phyloP scores from a whole-genome alignment of 2,888 invertebrate genomes.

The Dysmachus trigonus region DNA sequence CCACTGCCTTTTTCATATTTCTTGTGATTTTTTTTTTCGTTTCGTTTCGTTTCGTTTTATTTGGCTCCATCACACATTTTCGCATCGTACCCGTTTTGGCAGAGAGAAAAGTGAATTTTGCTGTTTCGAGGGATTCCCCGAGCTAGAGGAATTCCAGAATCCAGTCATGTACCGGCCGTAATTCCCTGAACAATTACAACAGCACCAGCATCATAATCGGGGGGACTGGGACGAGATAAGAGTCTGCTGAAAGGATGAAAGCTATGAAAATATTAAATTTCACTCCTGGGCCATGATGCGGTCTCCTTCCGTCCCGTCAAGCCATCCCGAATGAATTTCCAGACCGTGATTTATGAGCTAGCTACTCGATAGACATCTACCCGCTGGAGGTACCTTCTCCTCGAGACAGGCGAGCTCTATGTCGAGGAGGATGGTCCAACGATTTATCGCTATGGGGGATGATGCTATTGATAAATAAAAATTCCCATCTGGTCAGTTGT shows the following conservation, averaged over 20 bases:
- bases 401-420: background rate
- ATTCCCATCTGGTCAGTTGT: background rate
- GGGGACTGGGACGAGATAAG: background rate
- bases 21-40: background rate
- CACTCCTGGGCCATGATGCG: background rate
- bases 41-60: background rate
- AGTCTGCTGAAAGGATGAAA: constrained; percentile 35
- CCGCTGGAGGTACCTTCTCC: background rate
- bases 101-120: constrained; percentile 36
- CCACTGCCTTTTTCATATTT: background rate
- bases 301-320: no score
- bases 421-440: background rate
- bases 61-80: constrained; percentile 14
- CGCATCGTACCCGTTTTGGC: constrained; percentile 11
- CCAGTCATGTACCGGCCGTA: constrained; percentile 35
- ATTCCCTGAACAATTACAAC: constrained; percentile 30
- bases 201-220: background rate
- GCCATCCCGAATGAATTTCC: background rate
- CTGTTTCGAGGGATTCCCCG: background rate
- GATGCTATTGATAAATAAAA: background rate
- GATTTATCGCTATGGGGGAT: background rate
- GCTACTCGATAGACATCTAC: background rate
- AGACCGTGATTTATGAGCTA: constrained; percentile 8
- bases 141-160: constrained; percentile 21
- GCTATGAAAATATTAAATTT: constrained; percentile 39